Percentiles rank a stretch among this genome's conserved stretches.
Evolutionary conservation across 2,888 invertebrate species (phyloP).

Genomic region (Polydrusus tereticollis): DNA sequence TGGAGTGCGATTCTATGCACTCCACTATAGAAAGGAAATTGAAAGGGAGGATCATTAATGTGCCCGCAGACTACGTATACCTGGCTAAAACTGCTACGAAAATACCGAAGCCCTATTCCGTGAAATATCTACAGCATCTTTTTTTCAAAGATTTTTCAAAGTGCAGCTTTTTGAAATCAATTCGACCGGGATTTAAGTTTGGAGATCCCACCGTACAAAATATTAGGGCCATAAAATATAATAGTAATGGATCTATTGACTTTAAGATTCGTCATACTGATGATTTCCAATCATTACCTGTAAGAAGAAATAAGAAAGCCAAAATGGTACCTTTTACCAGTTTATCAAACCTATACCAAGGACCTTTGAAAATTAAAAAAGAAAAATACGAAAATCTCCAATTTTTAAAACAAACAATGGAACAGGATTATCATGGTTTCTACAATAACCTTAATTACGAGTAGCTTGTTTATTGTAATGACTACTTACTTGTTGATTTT

Average conservation of each 20-base stretch:
- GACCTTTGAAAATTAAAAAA: conserved; percentile 23
- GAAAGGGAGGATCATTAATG: conserved; percentile 30
- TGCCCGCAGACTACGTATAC: conserved; percentile 35
- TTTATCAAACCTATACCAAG: conserved; percentile 12
- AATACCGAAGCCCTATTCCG: conserved; percentile 28
- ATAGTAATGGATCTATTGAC: conserved; percentile 13
- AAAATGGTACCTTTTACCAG: neutral
- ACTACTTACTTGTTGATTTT: neutral
- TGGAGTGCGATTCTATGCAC: conserved; percentile 45
- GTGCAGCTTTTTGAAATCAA: conserved; percentile 14
- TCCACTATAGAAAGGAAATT: conserved; percentile 40
- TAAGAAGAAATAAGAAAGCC: conserved; percentile 1
- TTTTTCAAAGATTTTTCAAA: conserved; percentile 35
- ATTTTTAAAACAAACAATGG: conserved; percentile 24
- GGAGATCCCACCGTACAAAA: conserved; percentile 33
- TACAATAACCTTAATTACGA: conserved; percentile 16
- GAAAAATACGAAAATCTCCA: conserved; percentile 19
- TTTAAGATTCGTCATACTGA: conserved; percentile 29
- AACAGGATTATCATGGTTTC: conserved; percentile 23
- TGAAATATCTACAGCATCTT: conserved; percentile 8
- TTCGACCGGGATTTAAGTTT: conserved; percentile 25
- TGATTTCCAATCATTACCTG: conserved; percentile 20
- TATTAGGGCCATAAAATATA: conserved; percentile 22
- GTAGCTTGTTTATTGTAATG: neutral
- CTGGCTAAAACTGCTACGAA: conserved; percentile 24